Conservation (phyloP, 2,797 vertebrate species). For the Neosilurus hyrtlii region DNA sequence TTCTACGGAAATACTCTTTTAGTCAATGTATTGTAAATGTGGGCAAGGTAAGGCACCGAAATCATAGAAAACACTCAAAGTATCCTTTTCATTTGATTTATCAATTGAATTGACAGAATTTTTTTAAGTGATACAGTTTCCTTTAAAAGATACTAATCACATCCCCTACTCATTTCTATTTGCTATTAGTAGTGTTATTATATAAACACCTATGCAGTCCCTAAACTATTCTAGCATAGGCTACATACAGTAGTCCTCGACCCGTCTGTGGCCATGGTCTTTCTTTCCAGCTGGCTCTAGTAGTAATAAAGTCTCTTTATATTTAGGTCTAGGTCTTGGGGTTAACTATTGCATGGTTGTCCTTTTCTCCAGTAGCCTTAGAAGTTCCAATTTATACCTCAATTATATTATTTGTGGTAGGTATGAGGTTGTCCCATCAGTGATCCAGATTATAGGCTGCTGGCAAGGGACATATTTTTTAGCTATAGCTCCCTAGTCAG, state of each 20-base stretch:
- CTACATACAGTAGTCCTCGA: not conserved
- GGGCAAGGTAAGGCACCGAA: too few species aligned
- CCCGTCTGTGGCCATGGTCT: not conserved
- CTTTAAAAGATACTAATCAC: not conserved
- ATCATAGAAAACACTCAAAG: too few species aligned
- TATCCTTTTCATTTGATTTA: too few species aligned
- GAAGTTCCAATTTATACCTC: not conserved
- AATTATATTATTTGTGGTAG: not conserved
- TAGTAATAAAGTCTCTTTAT: not conserved
- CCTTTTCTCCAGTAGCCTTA: not conserved
- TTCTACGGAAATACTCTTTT: too few species aligned
- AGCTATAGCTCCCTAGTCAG: not conserved
- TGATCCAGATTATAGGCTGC: too few species aligned
- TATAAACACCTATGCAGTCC: not conserved
- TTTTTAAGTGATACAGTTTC: too few species aligned
- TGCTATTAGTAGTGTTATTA: not conserved
- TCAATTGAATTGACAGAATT: too few species aligned
- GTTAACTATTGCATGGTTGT: not conserved
- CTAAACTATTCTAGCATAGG: not conserved
- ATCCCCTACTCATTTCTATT: not conserved
- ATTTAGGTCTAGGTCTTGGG: not conserved
- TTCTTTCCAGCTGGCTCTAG: not conserved
- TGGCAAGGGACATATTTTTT: not conserved
- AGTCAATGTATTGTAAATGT: too few species aligned
- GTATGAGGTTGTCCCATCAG: not conserved